Base-by-base conservation (phyloP, 2,797 vertebrate genomes). In the Nannoperca obscura region DNA sequence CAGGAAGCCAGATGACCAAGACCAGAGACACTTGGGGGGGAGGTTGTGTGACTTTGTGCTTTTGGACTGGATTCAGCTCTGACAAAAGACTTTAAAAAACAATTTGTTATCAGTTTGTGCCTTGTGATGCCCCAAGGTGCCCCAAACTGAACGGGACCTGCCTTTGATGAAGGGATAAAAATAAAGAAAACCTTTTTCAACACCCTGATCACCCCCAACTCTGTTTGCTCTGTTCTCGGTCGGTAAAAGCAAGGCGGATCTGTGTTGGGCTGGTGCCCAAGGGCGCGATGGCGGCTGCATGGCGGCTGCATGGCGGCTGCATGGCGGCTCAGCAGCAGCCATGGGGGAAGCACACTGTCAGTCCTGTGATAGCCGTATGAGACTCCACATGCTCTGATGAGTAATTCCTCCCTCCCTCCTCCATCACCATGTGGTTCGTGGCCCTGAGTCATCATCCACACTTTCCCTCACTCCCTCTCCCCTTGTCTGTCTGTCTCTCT, bases 311-410 rank as follows among this genome's bases (percentile, higher is more conserved):
- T 32, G 30, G 30, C 5, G 67, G 82, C 72, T 64, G 71, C 54
- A 75, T 64, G 80, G 67, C 42, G 67, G 83, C 72, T 72, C 80
- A 86, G 85, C 22, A 81, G 76, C 79, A 81, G 85, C 86, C 87
- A 65, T 79, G 83, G 81, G 92, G 86, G 86, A 92, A 89, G 85
- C 86, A 89, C 83, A 50, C 87, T 85, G 94, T 93, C 94, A 94
- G 96, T 97, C 96, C 96, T 97, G 96, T 97, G 97, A 97, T 96
- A 97, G 94, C 95, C 91, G 93, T 95, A 95, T 96, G 95, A 96
- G 96, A 97, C 95, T 97, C 96, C 96, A 95, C 93, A 92, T 95
- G 96, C 95, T 95, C 93, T 94, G 92, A 95, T 97, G 97, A 98
- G 96, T 97, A 96, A 97, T 94, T 95, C 93, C 94, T 94, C 95